Evolutionary conservation across 30 jellyfish, hydroid and myxozoan species (phyloP).

Genomic region (Catostylus mosaicus): DNA sequence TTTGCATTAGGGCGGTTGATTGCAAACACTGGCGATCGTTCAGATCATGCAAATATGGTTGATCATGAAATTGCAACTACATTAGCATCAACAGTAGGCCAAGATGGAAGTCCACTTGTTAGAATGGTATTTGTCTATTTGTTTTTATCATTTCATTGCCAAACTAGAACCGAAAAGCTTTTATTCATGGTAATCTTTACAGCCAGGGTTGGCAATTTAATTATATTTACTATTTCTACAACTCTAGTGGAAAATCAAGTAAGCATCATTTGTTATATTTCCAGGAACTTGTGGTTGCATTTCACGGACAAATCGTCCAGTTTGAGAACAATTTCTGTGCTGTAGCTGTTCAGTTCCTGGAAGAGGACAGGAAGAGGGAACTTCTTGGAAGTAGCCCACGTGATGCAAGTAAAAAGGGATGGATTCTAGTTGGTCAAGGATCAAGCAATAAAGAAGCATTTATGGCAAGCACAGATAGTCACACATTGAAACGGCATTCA

Average conservation of each 20-base stretch:
- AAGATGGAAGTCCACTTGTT: slow-evolving; percentile 98
- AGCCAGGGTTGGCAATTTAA: too few species aligned
- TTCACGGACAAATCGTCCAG: slow-evolving; percentile 89
- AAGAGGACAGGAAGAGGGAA: slow-evolving; percentile 91
- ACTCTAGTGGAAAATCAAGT: too few species aligned
- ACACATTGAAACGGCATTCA: slow-evolving; percentile 71
- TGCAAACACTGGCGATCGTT: slow-evolving; percentile 96
- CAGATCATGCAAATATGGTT: slow-evolving; percentile 98
- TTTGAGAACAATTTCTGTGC: slow-evolving; percentile 90
- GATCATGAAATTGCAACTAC: slow-evolving; percentile 98
- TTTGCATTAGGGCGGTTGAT: slow-evolving; percentile 92
- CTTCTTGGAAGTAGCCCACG: slow-evolving; percentile 89
- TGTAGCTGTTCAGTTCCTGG: slow-evolving; percentile 97
- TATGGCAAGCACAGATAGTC: slow-evolving; percentile 93
- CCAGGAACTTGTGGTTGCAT: slow-evolving; percentile 96
- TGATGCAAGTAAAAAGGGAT: slow-evolving; percentile 92
- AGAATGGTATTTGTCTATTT: slow-evolving; percentile 88
- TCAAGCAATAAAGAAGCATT: slow-evolving; percentile 73
- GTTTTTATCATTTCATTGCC: too few species aligned
- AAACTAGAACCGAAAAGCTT: too few species aligned
- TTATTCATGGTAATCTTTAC: too few species aligned
- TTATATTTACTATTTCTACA: too few species aligned
- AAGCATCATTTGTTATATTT: too few species aligned
- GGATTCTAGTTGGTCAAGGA: slow-evolving; percentile 98
- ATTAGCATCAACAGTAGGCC: slow-evolving; percentile 81